These are phyloP conservation scores for Neotragus moschatus DNA, from an alignment of 2,113 vertebrate species.

Conservation along the genomic window DNA sequence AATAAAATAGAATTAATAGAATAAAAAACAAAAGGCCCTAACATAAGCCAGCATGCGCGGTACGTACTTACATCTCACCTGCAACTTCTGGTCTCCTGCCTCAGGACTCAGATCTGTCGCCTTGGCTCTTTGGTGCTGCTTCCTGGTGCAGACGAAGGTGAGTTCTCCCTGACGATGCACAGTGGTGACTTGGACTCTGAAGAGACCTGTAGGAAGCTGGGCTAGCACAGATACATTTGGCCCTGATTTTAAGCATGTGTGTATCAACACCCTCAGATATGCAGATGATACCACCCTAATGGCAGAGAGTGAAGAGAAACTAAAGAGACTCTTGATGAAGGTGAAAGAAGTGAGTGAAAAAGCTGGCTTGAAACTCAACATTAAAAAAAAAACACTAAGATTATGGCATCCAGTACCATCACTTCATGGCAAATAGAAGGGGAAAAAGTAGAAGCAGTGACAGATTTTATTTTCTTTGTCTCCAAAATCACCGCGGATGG, in stretches of 20 bases:
- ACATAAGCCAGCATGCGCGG: not conserved
- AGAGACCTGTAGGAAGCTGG: not conserved
- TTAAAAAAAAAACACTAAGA: not conserved
- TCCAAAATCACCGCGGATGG: not conserved
- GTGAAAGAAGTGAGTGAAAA: not conserved
- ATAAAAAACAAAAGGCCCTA: not conserved
- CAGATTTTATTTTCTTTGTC: not conserved
- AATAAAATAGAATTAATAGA: constrained; percentile 48
- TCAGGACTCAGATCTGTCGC: not conserved
- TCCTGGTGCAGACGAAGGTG: not conserved
- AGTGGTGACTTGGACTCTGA: not conserved
- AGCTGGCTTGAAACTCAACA: not conserved
- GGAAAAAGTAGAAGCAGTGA: not conserved
- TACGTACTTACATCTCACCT: not conserved
- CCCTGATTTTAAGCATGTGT: not conserved
- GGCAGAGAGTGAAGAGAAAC: not conserved
- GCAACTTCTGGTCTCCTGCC: not conserved
- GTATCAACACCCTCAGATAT: not conserved
- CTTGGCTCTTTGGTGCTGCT: not conserved
- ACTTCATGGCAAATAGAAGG: not conserved
- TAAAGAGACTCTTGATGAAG: not conserved
- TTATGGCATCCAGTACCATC: not conserved
- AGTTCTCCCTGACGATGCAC: not conserved
- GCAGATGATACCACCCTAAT: not conserved
- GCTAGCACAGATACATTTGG: not conserved